A percentile compares a stretch with the other conserved stretches of the same genome.
These are phyloP conservation scores for Homarus gammarus DNA, from an alignment of 2,888 invertebrate species.

Conservation along the genomic window DNA sequence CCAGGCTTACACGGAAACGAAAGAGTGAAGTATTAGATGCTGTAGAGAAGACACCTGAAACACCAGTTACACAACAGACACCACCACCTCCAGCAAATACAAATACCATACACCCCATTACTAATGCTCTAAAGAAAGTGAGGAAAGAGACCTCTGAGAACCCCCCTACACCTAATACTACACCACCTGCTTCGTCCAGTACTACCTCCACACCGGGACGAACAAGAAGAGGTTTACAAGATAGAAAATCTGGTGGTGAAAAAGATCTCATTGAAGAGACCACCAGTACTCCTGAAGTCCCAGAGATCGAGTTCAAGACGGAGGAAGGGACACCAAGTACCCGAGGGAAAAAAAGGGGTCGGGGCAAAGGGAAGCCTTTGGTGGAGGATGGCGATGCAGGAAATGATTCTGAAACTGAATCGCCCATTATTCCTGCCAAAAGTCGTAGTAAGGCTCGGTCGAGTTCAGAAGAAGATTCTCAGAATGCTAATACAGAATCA, in stretches of 20 bases:
- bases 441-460: slow-evolving; percentile 39
- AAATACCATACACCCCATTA: slow-evolving; percentile 44
- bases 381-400: slow-evolving; percentile 32
- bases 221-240: slow-evolving; percentile 34
- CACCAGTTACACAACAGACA: neutral
- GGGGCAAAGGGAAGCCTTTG: neutral
- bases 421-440: slow-evolving; percentile 25
- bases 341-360: slow-evolving; percentile 17
- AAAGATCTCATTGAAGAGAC: slow-evolving; percentile 68
- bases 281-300: slow-evolving; percentile 48
- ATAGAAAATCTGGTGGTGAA: slow-evolving; percentile 62
- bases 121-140: slow-evolving; percentile 72
- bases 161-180: slow-evolving; percentile 13
- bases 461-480: slow-evolving; percentile 56
- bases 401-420: slow-evolving; percentile 62
- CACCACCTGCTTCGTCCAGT: slow-evolving; percentile 13
- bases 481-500: neutral
- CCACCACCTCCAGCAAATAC: neutral
- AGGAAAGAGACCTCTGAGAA: slow-evolving; percentile 63
- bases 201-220: slow-evolving; percentile 19
- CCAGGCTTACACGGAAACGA: slow-evolving; percentile 60
- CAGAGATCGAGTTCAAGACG: slow-evolving; percentile 55
- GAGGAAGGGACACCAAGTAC: slow-evolving; percentile 31
- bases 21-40: slow-evolving; percentile 61
- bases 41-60: slow-evolving; percentile 26